Conservation (phyloP, 2,797 vertebrate species). For the Tauraco hartlaubi region DNA sequence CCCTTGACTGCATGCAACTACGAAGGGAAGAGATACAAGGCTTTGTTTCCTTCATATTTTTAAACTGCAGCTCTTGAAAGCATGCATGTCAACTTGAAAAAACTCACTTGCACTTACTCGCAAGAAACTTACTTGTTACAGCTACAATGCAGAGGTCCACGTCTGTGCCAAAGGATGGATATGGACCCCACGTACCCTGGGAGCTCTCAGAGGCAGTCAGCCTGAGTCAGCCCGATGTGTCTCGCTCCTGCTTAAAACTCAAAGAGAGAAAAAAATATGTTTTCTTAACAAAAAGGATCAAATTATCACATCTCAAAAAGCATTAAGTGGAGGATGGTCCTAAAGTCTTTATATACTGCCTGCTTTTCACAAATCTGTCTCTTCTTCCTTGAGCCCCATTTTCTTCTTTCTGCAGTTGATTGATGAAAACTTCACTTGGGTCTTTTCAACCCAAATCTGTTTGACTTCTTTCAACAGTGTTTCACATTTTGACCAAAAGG, state of each 20-base stretch:
- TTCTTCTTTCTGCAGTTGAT: not conserved
- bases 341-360: not conserved
- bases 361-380: not conserved
- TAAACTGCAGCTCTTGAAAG: not conserved
- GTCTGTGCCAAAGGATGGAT: not conserved
- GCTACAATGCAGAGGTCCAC: not conserved
- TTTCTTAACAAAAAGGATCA: not conserved
- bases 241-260: not conserved
- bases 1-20: not conserved
- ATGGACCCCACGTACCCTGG: rapidly evolving
- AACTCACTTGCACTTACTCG: not conserved
- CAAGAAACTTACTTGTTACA: not conserved
- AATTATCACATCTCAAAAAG: not conserved
- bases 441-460: not conserved
- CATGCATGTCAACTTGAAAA: not conserved
- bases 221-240: rapidly evolving
- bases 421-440: not conserved
- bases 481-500: slow-evolving; percentile 3
- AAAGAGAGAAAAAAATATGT: not conserved
- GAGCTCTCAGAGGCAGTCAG: not conserved
- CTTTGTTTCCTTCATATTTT: not conserved
- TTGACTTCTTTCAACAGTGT: not conserved
- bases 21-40: rapidly evolving
- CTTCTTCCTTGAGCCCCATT: not conserved
- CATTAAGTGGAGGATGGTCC: not conserved